phyloP scores from a whole-genome alignment of 2,888 invertebrate species.

The Nephrocerus scutellatus region DNA sequence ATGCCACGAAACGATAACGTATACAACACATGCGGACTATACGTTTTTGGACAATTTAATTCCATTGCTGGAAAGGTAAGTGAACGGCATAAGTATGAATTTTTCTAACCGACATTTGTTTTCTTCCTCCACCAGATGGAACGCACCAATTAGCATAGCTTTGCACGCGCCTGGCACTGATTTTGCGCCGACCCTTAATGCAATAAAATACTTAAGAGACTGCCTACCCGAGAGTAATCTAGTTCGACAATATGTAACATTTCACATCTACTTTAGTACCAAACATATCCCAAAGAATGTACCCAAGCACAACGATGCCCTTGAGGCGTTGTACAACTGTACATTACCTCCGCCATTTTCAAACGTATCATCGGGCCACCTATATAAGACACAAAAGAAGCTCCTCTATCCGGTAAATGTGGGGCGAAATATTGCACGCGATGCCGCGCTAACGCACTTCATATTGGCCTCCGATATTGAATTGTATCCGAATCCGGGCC shows the following conservation, averaged over 20 bases:
- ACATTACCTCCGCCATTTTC: constrained; percentile 62
- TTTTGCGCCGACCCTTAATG: constrained; percentile 66
- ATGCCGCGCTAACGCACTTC: constrained; percentile 73
- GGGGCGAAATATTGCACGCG: constrained; percentile 81
- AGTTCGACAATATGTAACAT: constrained; percentile 72
- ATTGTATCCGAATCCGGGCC: constrained; percentile 77
- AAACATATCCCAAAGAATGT: constrained; percentile 75
- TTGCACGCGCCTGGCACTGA: constrained; percentile 83
- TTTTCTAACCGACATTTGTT: neutral
- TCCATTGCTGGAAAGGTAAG: constrained; percentile 67
- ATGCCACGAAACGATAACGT: constrained; percentile 82
- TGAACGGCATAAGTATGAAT: neutral
- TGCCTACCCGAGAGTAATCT: constrained; percentile 62
- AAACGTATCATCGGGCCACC: constrained; percentile 57
- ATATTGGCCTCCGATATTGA: constrained; percentile 84
- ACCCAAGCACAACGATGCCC: constrained; percentile 57
- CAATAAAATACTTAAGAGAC: constrained; percentile 73
- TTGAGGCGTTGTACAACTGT: constrained; percentile 64
- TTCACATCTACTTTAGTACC: constrained; percentile 82
- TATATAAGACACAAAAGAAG: constrained; percentile 74
- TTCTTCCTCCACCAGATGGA: constrained; percentile 55
- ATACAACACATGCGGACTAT: constrained; percentile 87
- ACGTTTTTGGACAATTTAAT: constrained; percentile 85
- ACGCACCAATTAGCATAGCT: constrained; percentile 79
- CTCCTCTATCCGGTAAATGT: constrained; percentile 85